phyloP scores from a whole-genome alignment of 2,113 vertebrate species.

The Panurus biarmicus region DNA sequence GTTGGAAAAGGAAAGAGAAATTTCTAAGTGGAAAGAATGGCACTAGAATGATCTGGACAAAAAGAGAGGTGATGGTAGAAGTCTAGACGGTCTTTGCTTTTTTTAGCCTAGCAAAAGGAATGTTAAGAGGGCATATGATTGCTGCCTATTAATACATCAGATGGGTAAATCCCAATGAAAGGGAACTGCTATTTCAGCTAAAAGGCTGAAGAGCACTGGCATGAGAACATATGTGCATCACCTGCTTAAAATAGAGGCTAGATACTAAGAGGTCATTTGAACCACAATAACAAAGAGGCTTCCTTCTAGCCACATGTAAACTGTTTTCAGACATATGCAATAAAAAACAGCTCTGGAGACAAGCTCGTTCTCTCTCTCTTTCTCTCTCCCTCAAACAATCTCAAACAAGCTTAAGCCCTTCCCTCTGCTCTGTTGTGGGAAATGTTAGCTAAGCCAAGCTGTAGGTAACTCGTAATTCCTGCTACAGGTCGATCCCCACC shows the following conservation, averaged over 20 bases:
- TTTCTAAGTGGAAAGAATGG: not conserved
- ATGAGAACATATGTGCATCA: not conserved
- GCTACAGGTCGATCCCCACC: not conserved
- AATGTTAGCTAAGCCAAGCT: not conserved
- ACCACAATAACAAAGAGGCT: not conserved
- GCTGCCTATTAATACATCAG: conserved; percentile 48
- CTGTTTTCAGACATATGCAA: not conserved
- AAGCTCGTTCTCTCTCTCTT: not conserved
- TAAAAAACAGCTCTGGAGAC: not conserved
- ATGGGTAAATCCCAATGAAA: conserved; percentile 37
- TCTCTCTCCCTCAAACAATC: not conserved
- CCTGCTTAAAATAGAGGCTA: conserved; percentile 34
- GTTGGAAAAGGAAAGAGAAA: not conserved
- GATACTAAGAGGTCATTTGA: not conserved
- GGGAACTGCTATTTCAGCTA: conserved; percentile 29
- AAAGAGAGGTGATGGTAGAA: not conserved
- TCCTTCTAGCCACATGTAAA: not conserved
- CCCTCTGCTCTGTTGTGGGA: not conserved
- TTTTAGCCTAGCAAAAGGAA: conserved; percentile 39
- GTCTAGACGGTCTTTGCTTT: not conserved
- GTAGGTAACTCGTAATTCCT: not conserved
- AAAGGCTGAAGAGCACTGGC: conserved; percentile 13
- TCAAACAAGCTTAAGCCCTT: not conserved
- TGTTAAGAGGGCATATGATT: conserved; percentile 35
- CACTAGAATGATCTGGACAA: not conserved